Evolutionary conservation across 2,888 invertebrate genomes (phyloP).

Genomic region (Hypselothyrea guttata): DNA sequence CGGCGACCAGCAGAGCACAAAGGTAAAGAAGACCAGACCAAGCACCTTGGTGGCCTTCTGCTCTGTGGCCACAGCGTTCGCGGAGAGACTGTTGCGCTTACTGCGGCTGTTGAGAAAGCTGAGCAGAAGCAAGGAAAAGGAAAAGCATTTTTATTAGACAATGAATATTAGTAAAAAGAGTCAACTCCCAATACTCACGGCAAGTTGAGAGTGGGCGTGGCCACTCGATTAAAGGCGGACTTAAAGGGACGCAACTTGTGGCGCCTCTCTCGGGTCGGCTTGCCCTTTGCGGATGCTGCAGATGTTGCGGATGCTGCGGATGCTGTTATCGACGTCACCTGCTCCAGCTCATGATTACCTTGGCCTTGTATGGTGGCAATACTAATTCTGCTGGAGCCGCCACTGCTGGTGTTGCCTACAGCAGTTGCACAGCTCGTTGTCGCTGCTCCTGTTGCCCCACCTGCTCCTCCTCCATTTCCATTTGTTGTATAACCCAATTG

Average conservation of each 20-base stretch:
- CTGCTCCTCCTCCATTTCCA: slow-evolving; percentile 81
- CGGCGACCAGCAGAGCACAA: slow-evolving; percentile 96
- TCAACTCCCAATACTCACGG: slow-evolving; percentile 64
- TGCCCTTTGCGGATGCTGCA: slow-evolving; percentile 83
- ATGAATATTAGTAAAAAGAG: background rate
- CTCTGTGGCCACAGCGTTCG: slow-evolving; percentile 93
- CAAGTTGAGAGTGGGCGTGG: slow-evolving; percentile 85
- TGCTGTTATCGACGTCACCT: slow-evolving; percentile 74
- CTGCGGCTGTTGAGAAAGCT: slow-evolving; percentile 88
- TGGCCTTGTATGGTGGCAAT: slow-evolving; percentile 56
- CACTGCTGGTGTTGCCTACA: slow-evolving; percentile 83
- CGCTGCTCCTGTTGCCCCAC: slow-evolving; percentile 28
- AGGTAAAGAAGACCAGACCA: slow-evolving; percentile 95
- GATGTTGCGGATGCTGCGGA: slow-evolving; percentile 85
- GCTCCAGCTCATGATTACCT: slow-evolving; percentile 53
- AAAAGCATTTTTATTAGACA: background rate
- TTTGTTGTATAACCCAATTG: slow-evolving; percentile 84
- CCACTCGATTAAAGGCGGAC: slow-evolving; percentile 85
- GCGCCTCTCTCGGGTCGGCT: slow-evolving; percentile 83
- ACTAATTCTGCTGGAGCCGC: slow-evolving; percentile 39
- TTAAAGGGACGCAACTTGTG: slow-evolving; percentile 85
- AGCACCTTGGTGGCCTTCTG: slow-evolving; percentile 96
- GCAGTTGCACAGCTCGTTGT: slow-evolving; percentile 63
- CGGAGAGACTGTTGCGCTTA: slow-evolving; percentile 88
- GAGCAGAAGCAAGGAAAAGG: slow-evolving; percentile 42